Evolutionary conservation across 2,113 vertebrate genomes (phyloP).

Genomic region (Halcyon malimbica): DNA sequence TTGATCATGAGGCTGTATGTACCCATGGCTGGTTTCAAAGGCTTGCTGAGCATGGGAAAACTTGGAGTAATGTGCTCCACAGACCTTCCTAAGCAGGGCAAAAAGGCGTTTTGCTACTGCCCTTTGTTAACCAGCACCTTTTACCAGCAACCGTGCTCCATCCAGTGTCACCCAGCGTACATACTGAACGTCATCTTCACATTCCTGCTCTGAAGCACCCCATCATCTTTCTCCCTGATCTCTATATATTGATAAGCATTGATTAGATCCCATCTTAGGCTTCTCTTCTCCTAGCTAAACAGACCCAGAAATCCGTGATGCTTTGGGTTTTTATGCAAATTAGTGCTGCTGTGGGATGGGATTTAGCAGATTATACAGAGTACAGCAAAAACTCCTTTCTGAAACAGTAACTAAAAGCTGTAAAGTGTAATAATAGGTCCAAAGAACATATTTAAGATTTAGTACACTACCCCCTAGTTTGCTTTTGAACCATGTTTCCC

Average conservation of each 20-base stretch:
- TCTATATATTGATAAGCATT: too few relatives aligned
- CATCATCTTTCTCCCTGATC: too few relatives aligned
- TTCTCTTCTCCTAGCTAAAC: too few relatives aligned
- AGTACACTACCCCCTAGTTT: neutral
- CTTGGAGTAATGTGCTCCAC: neutral
- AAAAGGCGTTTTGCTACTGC: neutral
- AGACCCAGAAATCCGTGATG: neutral
- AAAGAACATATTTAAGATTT: neutral
- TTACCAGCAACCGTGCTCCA: neutral
- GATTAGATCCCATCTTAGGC: too few relatives aligned
- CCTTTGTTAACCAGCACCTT: neutral
- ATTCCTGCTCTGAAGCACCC: too few relatives aligned
- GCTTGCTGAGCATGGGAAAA: neutral
- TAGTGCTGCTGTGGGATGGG: neutral
- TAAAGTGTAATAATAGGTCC: neutral
- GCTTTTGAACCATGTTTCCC: neutral
- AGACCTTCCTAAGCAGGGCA: neutral
- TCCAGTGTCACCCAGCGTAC: accelerated
- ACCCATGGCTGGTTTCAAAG: neutral
- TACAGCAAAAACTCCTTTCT: neutral
- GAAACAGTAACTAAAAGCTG: neutral
- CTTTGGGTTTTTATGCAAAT: neutral
- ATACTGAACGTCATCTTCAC: neutral
- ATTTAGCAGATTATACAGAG: neutral
- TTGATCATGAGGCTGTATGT: accelerated